These are phyloP conservation scores for Notolepis coatsorum DNA, from an alignment of 2,797 vertebrate genomes.

Conservation along the genomic window DNA sequence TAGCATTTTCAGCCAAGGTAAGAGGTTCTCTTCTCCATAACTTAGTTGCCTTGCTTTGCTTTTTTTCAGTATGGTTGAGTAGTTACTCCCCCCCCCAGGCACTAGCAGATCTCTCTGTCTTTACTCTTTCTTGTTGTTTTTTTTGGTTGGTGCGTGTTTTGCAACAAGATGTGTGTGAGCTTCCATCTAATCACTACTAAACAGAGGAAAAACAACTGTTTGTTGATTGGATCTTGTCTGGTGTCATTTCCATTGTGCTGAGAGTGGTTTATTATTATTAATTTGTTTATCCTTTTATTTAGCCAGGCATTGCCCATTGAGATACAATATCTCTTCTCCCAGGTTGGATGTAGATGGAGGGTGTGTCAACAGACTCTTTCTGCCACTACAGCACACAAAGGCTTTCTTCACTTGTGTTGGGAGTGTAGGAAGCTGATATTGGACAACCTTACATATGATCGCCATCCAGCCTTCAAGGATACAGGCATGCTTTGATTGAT, in stretches of 20 bases:
- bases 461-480: not conserved
- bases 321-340: no score
- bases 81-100: no score
- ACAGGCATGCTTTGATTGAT: slow-evolving; percentile 22
- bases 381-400: slow-evolving; percentile 65
- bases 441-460: not conserved
- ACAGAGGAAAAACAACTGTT: slow-evolving; percentile 32
- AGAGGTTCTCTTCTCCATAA: slow-evolving; percentile 23
- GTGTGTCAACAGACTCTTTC: slow-evolving; percentile 71
- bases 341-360: no score
- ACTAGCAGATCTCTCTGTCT: slow-evolving; percentile 17
- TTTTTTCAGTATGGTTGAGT: not conserved
- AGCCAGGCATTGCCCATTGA: no score
- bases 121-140: slow-evolving; percentile 34
- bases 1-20: slow-evolving; percentile 54
- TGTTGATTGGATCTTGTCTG: slow-evolving; percentile 66
- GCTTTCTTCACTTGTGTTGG: slow-evolving; percentile 30
- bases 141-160: slow-evolving; percentile 10
- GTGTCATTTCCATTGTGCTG: slow-evolving; percentile 57
- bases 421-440: not conserved
- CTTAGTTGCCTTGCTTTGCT: not conserved
- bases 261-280: no score
- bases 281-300: no score
- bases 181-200: slow-evolving; percentile 46
- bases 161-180: slow-evolving; percentile 30